These are phyloP conservation scores for Pyrrhia umbra DNA, from an alignment of 2,888 invertebrate species.

Conservation along the genomic window DNA sequence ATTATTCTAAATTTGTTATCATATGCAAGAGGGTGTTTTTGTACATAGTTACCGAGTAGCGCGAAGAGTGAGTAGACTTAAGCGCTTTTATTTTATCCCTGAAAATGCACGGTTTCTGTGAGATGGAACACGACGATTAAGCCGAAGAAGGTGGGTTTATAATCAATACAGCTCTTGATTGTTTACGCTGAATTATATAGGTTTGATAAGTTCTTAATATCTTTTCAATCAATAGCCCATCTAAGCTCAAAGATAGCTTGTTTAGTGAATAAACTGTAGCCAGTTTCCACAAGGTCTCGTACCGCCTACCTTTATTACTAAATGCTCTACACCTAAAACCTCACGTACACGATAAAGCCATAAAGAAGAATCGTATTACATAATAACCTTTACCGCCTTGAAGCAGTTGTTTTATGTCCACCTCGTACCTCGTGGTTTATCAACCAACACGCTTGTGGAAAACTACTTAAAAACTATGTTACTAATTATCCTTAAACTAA, in stretches of 20 bases:
- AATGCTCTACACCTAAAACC: constrained; percentile 46
- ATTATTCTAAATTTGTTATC: too few relatives aligned
- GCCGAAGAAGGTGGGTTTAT: too few relatives aligned
- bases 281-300: constrained; percentile 19
- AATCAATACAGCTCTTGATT: too few relatives aligned
- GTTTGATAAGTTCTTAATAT: too few relatives aligned
- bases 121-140: too few relatives aligned
- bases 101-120: too few relatives aligned
- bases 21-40: too few relatives aligned
- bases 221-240: too few relatives aligned
- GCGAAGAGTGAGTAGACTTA: too few relatives aligned
- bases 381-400: constrained; percentile 64
- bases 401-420: constrained; percentile 53
- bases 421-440: constrained; percentile 52
- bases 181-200: too few relatives aligned
- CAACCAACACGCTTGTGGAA: constrained; percentile 40
- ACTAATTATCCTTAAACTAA: constrained; percentile 51
- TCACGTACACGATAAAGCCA: constrained; percentile 52
- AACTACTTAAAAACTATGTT: constrained; percentile 47
- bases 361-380: constrained; percentile 64
- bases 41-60: too few relatives aligned
- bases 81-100: too few relatives aligned
- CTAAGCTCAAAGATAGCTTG: constrained; percentile 1
- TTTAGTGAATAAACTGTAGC: constrained; percentile 13
- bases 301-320: constrained; percentile 41